These are phyloP conservation scores for Lithophane ornitopus DNA, from an alignment of 2,888 invertebrate genomes.

Conservation along the genomic window DNA sequence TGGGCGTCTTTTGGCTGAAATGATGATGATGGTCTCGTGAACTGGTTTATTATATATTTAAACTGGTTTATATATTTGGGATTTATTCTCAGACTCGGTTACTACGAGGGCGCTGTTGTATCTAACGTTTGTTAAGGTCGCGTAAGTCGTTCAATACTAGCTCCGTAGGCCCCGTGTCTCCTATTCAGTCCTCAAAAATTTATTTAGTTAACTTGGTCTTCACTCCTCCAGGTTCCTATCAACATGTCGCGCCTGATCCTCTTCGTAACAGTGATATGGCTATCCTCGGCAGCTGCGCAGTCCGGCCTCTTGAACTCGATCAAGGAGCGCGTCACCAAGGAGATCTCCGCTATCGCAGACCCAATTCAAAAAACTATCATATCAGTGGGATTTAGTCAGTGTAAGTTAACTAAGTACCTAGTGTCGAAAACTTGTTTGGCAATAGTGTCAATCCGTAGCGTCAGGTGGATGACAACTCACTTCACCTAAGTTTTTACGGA, in stretches of 20 bases:
- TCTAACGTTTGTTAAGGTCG: not conserved
- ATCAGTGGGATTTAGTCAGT: slow-evolving; percentile 59
- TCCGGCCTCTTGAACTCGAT: not conserved
- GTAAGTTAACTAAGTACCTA: slow-evolving; percentile 41
- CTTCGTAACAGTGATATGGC: slow-evolving; percentile 23
- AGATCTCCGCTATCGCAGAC: slow-evolving; percentile 49
- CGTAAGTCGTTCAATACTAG: too few species aligned
- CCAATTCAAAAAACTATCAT: slow-evolving; percentile 61
- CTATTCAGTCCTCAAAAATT: too few species aligned
- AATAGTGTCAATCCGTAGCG: too few species aligned
- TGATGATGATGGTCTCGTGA: not conserved
- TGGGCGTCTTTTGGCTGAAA: not conserved
- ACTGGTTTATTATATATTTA: too few species aligned
- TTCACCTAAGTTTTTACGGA: too few species aligned
- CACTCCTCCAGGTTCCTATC: not conserved
- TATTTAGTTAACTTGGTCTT: too few species aligned
- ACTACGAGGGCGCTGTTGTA: not conserved
- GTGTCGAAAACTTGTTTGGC: too few species aligned
- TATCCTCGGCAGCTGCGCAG: slow-evolving; percentile 41
- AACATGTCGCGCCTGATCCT: slow-evolving; percentile 38
- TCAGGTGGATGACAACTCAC: too few species aligned
- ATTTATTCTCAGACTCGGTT: not conserved
- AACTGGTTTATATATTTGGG: not conserved
- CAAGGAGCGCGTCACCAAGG: slow-evolving; percentile 31
- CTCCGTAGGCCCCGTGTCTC: too few species aligned